Conservation (phyloP, 1,140 invertebrate genomes). For the Cataglyphis hispanica region DNA sequence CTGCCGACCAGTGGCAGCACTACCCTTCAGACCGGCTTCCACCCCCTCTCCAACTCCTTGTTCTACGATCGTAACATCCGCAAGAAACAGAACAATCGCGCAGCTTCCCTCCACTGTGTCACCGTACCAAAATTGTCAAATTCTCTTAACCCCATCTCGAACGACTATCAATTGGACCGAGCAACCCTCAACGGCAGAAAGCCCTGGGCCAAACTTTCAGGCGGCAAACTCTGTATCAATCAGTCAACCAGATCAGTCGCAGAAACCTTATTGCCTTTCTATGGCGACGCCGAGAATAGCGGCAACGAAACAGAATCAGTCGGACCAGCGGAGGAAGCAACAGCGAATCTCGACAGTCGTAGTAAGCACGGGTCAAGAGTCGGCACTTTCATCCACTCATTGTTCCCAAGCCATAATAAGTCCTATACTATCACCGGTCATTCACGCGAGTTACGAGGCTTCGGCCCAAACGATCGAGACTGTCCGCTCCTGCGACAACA, state of each 20-base stretch:
- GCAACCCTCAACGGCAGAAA: conserved; percentile 67
- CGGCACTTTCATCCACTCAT: conserved; percentile 79
- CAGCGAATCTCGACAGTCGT: conserved; percentile 43
- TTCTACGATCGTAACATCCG: conserved; percentile 65
- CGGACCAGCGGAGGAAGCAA: conserved; percentile 55
- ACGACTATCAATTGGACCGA: conserved; percentile 68
- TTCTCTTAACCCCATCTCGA: conserved; percentile 60
- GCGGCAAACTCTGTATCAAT: conserved; percentile 67
- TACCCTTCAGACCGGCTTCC: conserved; percentile 61
- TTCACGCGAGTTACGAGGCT: conserved; percentile 73
- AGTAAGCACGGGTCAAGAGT: conserved; percentile 63
- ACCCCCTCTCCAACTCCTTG: conserved; percentile 58
- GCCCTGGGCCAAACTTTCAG: conserved; percentile 55
- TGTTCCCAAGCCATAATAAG: conserved; percentile 83
- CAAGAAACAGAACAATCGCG: conserved; percentile 70
- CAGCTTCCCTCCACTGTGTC: conserved; percentile 74
- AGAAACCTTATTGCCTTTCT: conserved; percentile 67
- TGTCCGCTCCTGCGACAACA: conserved; percentile 55
- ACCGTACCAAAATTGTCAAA: conserved; percentile 63
- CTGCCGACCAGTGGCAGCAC: conserved; percentile 67
- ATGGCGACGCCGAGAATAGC: conserved; percentile 57
- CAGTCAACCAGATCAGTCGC: conserved; percentile 60
- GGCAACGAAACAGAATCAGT: conserved; percentile 58
- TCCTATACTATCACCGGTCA: conserved; percentile 81
- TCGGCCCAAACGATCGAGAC: conserved; percentile 68